Conservation (phyloP, 2,797 vertebrate species). For the Lepus oiostolus region DNA sequence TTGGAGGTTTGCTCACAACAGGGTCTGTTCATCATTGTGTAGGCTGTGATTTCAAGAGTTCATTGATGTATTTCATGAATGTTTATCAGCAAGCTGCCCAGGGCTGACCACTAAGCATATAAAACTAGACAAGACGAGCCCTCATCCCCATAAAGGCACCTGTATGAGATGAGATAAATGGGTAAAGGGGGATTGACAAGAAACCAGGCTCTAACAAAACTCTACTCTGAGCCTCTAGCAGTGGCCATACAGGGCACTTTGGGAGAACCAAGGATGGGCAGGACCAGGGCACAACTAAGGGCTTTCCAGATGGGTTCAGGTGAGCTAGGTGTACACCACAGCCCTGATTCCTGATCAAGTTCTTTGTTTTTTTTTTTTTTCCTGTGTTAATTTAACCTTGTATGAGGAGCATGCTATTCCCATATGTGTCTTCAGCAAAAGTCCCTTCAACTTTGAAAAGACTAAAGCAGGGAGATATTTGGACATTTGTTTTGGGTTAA, state of each 20-base stretch:
- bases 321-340: background rate
- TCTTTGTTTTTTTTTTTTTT: background rate
- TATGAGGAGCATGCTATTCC: background rate
- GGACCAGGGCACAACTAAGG: background rate
- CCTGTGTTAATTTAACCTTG: background rate
- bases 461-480: background rate
- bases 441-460: background rate
- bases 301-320: background rate
- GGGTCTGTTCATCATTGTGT: background rate
- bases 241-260: background rate
- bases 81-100: background rate
- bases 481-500: background rate
- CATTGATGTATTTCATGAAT: background rate
- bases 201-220: background rate
- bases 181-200: background rate
- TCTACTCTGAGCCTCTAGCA: background rate
- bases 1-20: background rate
- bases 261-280: background rate
- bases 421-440: background rate
- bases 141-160: background rate
- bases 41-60: background rate
- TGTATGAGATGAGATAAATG: background rate
- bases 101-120: background rate
- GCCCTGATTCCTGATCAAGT: background rate
- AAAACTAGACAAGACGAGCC: background rate